Evolutionary conservation across 2,888 invertebrate species (phyloP).

Genomic region (Orthosia cruda): DNA sequence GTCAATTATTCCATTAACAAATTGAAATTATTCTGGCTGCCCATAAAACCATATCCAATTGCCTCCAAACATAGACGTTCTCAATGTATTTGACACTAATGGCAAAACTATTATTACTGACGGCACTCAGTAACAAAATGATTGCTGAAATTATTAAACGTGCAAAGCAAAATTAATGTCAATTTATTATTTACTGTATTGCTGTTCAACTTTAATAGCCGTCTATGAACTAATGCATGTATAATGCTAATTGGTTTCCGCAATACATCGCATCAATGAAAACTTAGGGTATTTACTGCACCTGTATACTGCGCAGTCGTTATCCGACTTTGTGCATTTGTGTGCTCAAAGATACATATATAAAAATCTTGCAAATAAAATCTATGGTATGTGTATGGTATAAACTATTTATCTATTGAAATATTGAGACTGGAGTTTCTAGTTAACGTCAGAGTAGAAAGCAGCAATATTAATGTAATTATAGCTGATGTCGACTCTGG

Average conservation of each 20-base stretch:
- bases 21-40: background rate
- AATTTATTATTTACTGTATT: conserved; percentile 29
- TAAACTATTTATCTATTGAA: background rate
- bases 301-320: background rate
- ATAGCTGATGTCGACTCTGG: background rate
- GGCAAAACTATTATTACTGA: background rate
- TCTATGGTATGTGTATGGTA: background rate
- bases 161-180: conserved; percentile 24
- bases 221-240: background rate
- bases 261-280: background rate
- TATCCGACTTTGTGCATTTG: background rate
- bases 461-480: no score
- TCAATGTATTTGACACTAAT: conserved; percentile 11
- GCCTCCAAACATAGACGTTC: conserved; percentile 5
- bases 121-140: conserved; percentile 20
- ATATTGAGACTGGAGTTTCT: background rate
- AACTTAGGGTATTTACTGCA: background rate
- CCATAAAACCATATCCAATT: background rate
- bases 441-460: no score
- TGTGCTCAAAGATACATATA: no score
- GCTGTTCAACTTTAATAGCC: conserved; percentile 14
- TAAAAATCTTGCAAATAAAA: background rate
- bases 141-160: conserved; percentile 26
- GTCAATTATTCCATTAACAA: background rate
- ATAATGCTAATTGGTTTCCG: conserved; percentile 1